Base-by-base conservation (phyloP, 1,140 invertebrate species). In the Nebria ingens region DNA sequence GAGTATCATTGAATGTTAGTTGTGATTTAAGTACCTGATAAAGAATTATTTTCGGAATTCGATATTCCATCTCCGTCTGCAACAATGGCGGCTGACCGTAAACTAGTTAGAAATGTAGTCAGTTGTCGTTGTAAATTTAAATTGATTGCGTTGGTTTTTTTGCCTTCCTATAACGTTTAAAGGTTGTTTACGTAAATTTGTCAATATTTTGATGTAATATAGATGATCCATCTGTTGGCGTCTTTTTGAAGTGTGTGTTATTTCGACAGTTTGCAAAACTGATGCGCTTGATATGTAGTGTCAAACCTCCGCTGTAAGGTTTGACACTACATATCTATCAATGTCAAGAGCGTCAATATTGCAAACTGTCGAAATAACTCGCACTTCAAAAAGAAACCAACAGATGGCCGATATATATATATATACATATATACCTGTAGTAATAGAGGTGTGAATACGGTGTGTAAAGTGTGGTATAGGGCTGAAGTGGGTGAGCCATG, bases 391-490 rank as follows among this genome's bases (percentile, higher is more conserved):
- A n/a, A n/a, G n/a, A n/a, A n/a, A n/a, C n/a, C n/a, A n/a, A n/a
- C n/a, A n/a, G n/a, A n/a, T n/a, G n/a, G n/a, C n/a, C n/a, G n/a
- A n/a, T 15, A 17, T 49, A 49, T 15, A 49, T 9, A 6, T 17
- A 49, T 9, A n/a, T 34, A 34, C 25, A 34, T 34, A n/a, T 34
- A 20, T 57, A 61, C 61, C 51, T 61, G 58, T 2, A 50, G 51
- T 13, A 69, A 53, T 23, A 66, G 55, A 9, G 69, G 67, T 19
- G 56, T 54, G 52, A 62, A 71, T 21, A 71, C 59, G 20, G 66
- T 66, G 29, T 60, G 64, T 25, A 71, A 56, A 38, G 60, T 62
- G 13, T 68, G 59, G 56, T 69, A 71, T 9, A 71, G 51, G 21
- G 63, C 61, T 13, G 65, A 19, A n/a, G 63, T 62, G 21, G 67